Evolutionary conservation across 2,888 invertebrate species (phyloP).

Genomic region (Oxycera nigricornis): DNA sequence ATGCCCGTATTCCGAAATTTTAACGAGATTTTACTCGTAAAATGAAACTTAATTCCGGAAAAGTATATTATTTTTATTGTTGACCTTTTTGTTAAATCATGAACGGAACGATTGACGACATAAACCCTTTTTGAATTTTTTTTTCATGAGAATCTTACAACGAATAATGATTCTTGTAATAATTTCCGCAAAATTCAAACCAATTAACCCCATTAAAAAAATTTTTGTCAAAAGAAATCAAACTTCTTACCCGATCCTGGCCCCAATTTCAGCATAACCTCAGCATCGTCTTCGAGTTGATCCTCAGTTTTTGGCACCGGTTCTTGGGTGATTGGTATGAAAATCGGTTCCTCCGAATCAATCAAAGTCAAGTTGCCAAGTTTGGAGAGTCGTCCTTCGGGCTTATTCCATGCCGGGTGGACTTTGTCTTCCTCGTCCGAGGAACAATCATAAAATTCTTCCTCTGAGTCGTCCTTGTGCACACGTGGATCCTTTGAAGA

Average conservation of each 20-base stretch:
- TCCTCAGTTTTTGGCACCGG: constrained; percentile 98
- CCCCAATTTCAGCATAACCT: constrained; percentile 86
- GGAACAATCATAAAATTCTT: constrained; percentile 79
- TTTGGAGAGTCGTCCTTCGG: constrained; percentile 75
- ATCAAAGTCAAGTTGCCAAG: constrained; percentile 73
- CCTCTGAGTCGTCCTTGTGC: constrained; percentile 64
- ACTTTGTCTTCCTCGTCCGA: constrained; percentile 49
- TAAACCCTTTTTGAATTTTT: too few species aligned
- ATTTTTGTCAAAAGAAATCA: too few species aligned
- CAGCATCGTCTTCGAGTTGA: constrained; percentile 91
- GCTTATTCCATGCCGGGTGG: constrained; percentile 67
- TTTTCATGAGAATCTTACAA: too few species aligned
- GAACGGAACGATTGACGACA: too few species aligned
- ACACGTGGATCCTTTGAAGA: constrained; percentile 48
- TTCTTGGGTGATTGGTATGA: constrained; percentile 86
- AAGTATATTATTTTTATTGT: too few species aligned
- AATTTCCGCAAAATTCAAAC: too few species aligned
- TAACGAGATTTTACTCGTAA: too few species aligned
- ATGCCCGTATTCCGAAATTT: too few species aligned
- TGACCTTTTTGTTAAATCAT: too few species aligned
- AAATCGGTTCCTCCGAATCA: constrained; percentile 72
- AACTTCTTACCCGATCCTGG: constrained; percentile 75
- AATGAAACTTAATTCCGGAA: too few species aligned
- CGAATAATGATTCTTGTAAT: too few species aligned
- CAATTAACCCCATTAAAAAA: too few species aligned